phyloP scores from a whole-genome alignment of 1,140 invertebrate species.

The Antheraea pernyi region DNA sequence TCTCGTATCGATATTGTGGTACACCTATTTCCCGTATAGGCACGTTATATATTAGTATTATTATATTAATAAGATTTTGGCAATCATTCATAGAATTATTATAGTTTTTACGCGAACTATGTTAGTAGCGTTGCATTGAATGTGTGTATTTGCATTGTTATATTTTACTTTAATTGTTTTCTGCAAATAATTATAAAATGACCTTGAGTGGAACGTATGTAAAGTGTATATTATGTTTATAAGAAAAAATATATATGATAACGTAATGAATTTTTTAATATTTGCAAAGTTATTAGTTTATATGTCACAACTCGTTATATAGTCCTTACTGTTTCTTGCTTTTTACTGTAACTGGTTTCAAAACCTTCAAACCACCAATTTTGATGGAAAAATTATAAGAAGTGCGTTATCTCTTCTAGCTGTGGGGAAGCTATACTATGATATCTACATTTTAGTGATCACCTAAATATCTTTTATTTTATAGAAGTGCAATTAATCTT shows the following conservation, averaged over 20 bases:
- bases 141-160: neutral
- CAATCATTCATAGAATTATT: neutral
- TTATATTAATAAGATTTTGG: neutral
- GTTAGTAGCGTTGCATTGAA: neutral
- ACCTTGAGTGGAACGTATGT: neutral
- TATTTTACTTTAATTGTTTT: neutral
- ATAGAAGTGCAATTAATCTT: too few species aligned
- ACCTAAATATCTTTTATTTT: too few species aligned
- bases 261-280: too few species aligned
- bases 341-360: too few species aligned
- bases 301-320: too few species aligned
- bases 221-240: neutral
- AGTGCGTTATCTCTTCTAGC: too few species aligned
- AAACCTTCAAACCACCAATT: too few species aligned
- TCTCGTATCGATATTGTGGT: neutral
- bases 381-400: too few species aligned
- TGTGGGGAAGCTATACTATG: too few species aligned
- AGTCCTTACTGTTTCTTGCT: too few species aligned
- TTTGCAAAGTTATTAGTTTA: too few species aligned
- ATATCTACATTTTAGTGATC: too few species aligned
- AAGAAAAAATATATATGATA: neutral
- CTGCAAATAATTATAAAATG: constrained; percentile 9
- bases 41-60: constrained; percentile 1
- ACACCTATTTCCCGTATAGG: neutral
- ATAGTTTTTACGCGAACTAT: neutral